Base-by-base conservation (phyloP, 1,140 invertebrate genomes). In the Copidosoma floridanum region DNA sequence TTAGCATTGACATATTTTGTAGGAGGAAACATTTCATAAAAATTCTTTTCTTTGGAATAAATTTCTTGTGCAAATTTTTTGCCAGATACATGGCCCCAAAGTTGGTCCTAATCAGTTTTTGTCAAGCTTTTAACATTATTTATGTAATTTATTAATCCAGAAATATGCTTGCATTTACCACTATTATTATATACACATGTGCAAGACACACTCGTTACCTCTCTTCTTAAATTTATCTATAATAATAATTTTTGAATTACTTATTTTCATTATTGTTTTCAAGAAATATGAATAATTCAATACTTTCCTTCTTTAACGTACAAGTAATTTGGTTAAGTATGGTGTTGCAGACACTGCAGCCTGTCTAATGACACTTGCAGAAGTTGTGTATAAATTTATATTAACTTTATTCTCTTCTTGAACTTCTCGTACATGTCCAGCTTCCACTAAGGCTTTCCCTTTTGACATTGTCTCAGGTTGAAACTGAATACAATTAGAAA, bases 81-180 rank as follows among this genome's bases (percentile, higher is more conserved):
- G 21, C 32, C 51, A 47, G 38, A 60, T 5, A 64, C 64, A 46
- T 60, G 61, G 6, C 66, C 60, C 57, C 66, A 67, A 41, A 63
- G 43, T 41, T 65, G 66, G 24, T 65, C 64, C 16, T 29, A 37
- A 61, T 57, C 64, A 2, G 66, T 68, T 52, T 68, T 68, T n/a
- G 57, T 46, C 16, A 43, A n/a, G 35, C 66, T 65, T 53, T 57
- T n/a, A 21, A 57, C 58, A 50, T 60, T 46, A 32, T 65, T 68
- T 26, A 65, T 59, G 35, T 38, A 68, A 48, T 56, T 52, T 53
- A 68, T 68, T 12, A 66, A 35, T 16, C 58, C 66, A 24, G 52
- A 53, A 43, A 65, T 37, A 57, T 66, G 58, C 40, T 68, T 63
- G 27, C 59, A 68, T 50, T 56, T 66, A 10, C 32, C 52, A 46